Evolutionary conservation across 2,888 invertebrate genomes (phyloP), one percentile per base, ranked within the genome.

Genomic region (Diarsia brunnea): DNA sequence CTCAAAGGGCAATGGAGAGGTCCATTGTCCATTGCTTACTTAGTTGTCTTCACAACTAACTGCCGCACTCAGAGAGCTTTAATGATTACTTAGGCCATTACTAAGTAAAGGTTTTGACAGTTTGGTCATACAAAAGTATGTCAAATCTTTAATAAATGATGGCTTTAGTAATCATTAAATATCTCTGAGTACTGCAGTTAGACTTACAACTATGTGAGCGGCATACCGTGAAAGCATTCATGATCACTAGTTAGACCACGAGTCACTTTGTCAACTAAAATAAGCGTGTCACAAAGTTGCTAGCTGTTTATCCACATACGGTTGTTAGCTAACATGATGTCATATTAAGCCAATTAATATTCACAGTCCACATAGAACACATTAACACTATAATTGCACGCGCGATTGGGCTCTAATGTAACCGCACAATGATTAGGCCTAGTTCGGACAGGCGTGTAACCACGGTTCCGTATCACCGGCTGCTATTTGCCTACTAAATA

Each of bases 311-410:
- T 63, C 53, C 27, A 2, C 10, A 14, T 10, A 24, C 11, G n/a
- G n/a, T n/a, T n/a, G 31, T 60, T 38, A 21, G 11, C 12, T 2
- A 60, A 11, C 21, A 76, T 85, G 86, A 80, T 70, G 84, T 85
- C 83, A 85, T 43, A 12, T 31, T 8, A 31, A 12, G 24, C 47
- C 31, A 24, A 73, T 66, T 66, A 78, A 72, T 43, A 72, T 82
- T 77, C 65, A 51, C n/a, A 49, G 43, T 49, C 71, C 8, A 65
- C 55, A 16, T 68, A 61, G 45, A 69, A 53, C 55, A 24, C 61
- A 69, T 65, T 69, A 74, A 64, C 55, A 43, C n/a, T n/a, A 64
- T 19, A 60, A 75, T 78, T 49, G 72, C 49, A 61, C 82, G 67
- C 73, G 55, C 60, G 66, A 58, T 83, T 75, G 58, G 63, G 53